Evolutionary conservation across 2,113 vertebrate species (phyloP), one percentile per base, ranked within the genome.

Genomic region (Hassar affinis): DNA sequence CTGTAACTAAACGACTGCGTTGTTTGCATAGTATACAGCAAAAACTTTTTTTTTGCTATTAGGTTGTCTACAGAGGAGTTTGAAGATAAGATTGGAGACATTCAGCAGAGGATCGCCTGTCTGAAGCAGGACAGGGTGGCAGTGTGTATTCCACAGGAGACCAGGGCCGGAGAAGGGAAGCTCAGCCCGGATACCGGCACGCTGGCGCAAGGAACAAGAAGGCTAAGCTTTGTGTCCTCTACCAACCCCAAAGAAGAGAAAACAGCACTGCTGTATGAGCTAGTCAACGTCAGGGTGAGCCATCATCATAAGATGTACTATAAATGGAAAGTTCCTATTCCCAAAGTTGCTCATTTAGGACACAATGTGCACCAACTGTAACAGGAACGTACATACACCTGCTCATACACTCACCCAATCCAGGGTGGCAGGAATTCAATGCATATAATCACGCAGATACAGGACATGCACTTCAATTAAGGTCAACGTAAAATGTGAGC

Each of bases 251-350:
- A 85, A 86, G 91, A 90, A 51, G 95, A 95, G 84, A 96, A 96
- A 90, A 83, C 83, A 0, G 93, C 93, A 64, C 89, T 96, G 83
- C 91, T 96, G 87, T 91, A 88, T 84, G 95, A 96, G 25, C 84
- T 98, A 66, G 90, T 90, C 2, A 88, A 87, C 68, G 93, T 95
- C 87, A 94, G 95, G 95, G 97, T 98, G 91, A 77, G 71, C 56
- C 81, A 85, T 27, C 25, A 42, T 77, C 15, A 76, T 30, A 54
- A 56, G n/a, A 54, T 59, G 15, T 56, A 47, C 5, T 81, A 49
- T 72, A 10, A 5, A 47, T 7, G 18, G 14, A 38, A 42, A 42
- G 7, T 25, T 12, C 38, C 17, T 45, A 25, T 69, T 66, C 33
- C 20, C 35, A 69, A 8, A 71, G 35, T 25, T 71, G 42, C 22